Percentiles rank a stretch among this genome's conserved stretches.
Evolutionary conservation across 2,888 invertebrate genomes (phyloP).

Genomic region (Phytoseiulus persimilis): DNA sequence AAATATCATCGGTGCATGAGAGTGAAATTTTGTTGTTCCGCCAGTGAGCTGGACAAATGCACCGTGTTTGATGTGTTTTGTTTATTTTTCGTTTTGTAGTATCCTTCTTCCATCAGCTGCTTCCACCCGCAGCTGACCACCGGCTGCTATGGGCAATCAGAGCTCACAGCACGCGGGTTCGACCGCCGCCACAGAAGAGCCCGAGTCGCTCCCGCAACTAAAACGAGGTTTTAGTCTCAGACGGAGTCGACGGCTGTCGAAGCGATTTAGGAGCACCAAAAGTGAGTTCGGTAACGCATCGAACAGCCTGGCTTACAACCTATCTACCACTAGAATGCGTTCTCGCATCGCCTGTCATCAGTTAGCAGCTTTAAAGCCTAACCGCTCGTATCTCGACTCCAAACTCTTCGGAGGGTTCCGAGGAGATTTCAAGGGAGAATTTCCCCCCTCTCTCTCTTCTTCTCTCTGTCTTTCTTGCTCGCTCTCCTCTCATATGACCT

Average conservation of each 20-base stretch:
- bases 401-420: background rate
- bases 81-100: slow-evolving; percentile 5
- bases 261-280: slow-evolving; percentile 31
- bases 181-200: slow-evolving; percentile 13
- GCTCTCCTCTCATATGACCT: no score
- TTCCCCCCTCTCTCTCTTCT: no score
- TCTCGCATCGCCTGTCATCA: background rate
- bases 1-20: background rate
- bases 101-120: background rate
- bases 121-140: background rate
- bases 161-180: slow-evolving; percentile 20
- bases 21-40: background rate
- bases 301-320: background rate
- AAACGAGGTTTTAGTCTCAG: slow-evolving; percentile 37
- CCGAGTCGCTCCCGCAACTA: slow-evolving; percentile 37
- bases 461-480: no score
- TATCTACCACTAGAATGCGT: background rate
- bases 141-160: slow-evolving; percentile 21
- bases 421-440: background rate
- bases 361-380: background rate
- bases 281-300: slow-evolving; percentile 7
- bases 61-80: background rate
- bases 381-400: background rate
- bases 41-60: background rate
- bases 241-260: slow-evolving; percentile 30